Evolutionary conservation across 2,113 vertebrate genomes (phyloP).

Genomic region (Sigmodon hispidus): DNA sequence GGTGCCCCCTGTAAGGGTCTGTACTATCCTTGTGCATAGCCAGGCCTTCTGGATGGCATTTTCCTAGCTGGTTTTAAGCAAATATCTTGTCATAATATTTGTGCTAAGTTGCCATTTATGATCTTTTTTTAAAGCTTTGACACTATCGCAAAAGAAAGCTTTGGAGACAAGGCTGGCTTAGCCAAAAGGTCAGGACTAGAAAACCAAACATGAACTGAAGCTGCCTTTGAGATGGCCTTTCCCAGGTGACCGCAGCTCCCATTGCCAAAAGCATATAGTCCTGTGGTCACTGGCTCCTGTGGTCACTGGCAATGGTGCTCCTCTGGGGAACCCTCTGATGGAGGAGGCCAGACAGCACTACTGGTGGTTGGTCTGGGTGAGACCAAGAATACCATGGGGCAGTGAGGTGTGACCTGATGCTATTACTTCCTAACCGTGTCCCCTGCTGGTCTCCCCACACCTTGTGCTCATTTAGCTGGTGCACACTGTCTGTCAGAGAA

Average conservation of each 20-base stretch:
- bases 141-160: slow-evolving; percentile 62
- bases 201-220: slow-evolving; percentile 81
- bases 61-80: slow-evolving; percentile 81
- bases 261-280: neutral
- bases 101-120: slow-evolving; percentile 67
- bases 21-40: slow-evolving; percentile 30
- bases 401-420: accelerated
- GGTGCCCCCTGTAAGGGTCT: slow-evolving; percentile 60
- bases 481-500: neutral
- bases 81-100: slow-evolving; percentile 85
- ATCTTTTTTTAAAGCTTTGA: slow-evolving; percentile 74
- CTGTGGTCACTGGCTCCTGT: neutral
- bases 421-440: neutral
- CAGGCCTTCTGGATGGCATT: slow-evolving; percentile 77
- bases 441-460: neutral
- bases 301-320: neutral
- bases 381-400: accelerated
- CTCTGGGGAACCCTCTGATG: neutral
- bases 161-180: slow-evolving; percentile 78
- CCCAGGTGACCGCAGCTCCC: neutral
- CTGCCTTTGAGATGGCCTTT: accelerated
- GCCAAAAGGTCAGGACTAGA: slow-evolving; percentile 82
- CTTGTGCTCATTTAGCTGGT: accelerated
- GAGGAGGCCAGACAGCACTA: accelerated
- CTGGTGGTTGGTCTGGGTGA: accelerated